Base-by-base conservation (phyloP, 2,113 vertebrate species). In the Calcarius ornatus region DNA sequence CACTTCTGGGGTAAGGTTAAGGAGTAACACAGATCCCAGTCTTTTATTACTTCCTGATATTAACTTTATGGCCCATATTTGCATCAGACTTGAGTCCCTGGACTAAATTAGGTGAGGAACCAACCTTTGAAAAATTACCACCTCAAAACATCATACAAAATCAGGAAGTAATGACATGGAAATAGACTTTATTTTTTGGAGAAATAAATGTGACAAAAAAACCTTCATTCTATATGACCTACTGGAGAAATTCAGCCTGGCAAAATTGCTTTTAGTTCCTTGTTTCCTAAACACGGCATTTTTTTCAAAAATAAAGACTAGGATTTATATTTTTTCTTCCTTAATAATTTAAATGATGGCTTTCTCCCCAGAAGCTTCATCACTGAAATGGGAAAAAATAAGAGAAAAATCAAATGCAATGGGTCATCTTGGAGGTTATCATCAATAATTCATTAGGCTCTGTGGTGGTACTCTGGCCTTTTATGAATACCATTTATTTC, bases 381-480 rank as follows among this genome's bases (percentile, higher is more conserved):
- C 60, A 50, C 20, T 75, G 47, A 87, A 93, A 93, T 64, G 38
- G 76, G 33, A 84, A 89, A 93, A 35, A 90, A 45, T 38, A 42
- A 76, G n/a, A 81, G 50, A 85, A 90, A 89, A 91, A 89, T 64
- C 28, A 85, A 71, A 96, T 35, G 43, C 51, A 88, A 20, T 11
- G 47, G 43, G 61, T 94, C 85, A 89, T 66, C 70, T 63, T 66
- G 47, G 88, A 93, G 60, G 72, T 85, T 85, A 63, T 45, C 20
- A 75, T 94, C 73, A 87, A 90, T 79, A 93, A 93, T 93, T 79
- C 35, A 90, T 92, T 42, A 87, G 15, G 15, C 7, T 78, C 53
- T 63, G 20, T 81, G 76, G 30, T 69, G 6, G 12, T 45, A 17
- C 48, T 77, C 77, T 69, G 47, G 50, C 33, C 60, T 84, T 24